phyloP scores from a whole-genome alignment of 2,113 vertebrate genomes.

The Equus quagga region DNA sequence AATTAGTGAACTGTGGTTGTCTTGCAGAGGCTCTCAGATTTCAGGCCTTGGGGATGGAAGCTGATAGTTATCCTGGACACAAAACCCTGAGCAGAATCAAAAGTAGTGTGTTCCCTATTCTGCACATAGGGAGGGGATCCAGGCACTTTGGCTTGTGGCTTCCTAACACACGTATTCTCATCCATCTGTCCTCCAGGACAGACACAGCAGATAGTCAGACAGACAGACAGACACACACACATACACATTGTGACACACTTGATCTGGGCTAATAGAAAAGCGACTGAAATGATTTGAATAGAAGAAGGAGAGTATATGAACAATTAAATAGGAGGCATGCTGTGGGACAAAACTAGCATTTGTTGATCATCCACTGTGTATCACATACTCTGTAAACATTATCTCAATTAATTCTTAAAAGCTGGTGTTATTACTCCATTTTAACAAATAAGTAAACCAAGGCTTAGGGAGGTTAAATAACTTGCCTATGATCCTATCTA shows the following conservation, averaged over 20 bases:
- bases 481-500: background rate
- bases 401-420: background rate
- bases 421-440: background rate
- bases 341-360: background rate
- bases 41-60: background rate
- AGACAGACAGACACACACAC: background rate
- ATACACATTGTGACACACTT: background rate
- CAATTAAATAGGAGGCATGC: background rate
- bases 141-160: background rate
- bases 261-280: background rate
- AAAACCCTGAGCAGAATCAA: background rate
- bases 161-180: background rate
- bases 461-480: background rate
- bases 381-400: background rate
- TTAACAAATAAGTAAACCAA: conserved; percentile 20
- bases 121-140: background rate
- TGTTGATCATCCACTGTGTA: background rate
- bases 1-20: background rate
- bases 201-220: background rate
- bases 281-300: background rate
- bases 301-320: background rate
- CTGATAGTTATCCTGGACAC: background rate
- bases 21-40: background rate
- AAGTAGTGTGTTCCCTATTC: background rate
- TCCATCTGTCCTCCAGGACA: background rate